Conservation (phyloP, 1,140 invertebrate genomes). For the Diorhabda sublineata region DNA sequence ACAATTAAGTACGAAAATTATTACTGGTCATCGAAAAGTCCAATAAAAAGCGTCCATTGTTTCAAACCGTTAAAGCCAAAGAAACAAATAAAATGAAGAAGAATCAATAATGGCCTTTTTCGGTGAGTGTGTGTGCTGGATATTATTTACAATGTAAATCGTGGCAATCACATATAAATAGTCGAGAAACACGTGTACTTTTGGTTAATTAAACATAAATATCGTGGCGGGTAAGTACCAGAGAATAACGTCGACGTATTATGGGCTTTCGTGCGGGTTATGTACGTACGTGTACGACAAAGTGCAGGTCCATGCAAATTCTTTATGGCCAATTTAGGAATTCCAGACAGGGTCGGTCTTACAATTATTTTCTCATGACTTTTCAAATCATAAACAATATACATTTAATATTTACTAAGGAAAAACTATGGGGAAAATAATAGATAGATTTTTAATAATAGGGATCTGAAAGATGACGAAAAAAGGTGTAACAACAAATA, state of each 20-base stretch:
- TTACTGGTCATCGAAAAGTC: no score
- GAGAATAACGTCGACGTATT: conserved; percentile 19
- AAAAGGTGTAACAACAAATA: no score
- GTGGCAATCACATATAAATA: conserved; percentile 35
- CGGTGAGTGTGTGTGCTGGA: not conserved
- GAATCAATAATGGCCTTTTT: conserved; percentile 3
- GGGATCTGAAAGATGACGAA: no score
- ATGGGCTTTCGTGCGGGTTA: conserved; percentile 21
- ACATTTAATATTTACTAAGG: no score
- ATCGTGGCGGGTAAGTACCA: conserved; percentile 25
- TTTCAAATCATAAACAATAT: no score
- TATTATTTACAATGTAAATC: conserved; percentile 32
- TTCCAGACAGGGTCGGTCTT: conserved; percentile 12
- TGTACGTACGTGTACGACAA: conserved; percentile 13
- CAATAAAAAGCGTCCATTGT: no score
- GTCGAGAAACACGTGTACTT: conserved; percentile 31
- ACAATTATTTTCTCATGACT: not conserved
- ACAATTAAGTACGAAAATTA: no score
- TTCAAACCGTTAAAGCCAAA: not conserved
- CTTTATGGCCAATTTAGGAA: conserved; percentile 12
- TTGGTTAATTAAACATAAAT: conserved; percentile 35
- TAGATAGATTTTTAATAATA: no score
- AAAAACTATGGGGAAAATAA: no score
- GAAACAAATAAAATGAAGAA: not conserved
- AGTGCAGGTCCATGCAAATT: conserved; percentile 22